Evolutionary conservation across 2,888 invertebrate species (phyloP), one percentile per base, ranked within the genome.

Genomic region (Xylota segnis): DNA sequence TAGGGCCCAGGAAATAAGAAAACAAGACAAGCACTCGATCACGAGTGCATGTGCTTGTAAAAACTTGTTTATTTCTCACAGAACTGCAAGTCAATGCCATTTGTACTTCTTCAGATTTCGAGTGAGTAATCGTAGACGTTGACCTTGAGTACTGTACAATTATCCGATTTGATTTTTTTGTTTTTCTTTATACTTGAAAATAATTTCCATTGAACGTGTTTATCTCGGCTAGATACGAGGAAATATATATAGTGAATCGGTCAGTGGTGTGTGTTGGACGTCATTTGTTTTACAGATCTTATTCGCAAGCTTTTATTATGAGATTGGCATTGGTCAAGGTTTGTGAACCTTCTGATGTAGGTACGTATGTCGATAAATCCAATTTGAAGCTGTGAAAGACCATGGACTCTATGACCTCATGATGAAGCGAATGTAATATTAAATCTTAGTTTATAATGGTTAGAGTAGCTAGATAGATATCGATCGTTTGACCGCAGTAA

Each of bases 11-110:
- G 40, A 40, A 68, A 68, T 10, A 29, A 32, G 29, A 32, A 14
- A 4, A 16, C 14, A n/a, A 32, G 47, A 9, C n/a, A 3, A 7
- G 14, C 6, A 23, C 9, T 7, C 9, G 23, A n/a, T 3, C 3
- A 23, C 23, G 1, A 14, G 34, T 45, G 40, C 56, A 45, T 16
- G 45, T 4, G 23, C 14, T 32, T 12, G 43, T 32, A 6, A 18
- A 58, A 58, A 70, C 70, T 45, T n/a, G 68, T 70, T 68, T 58
- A 18, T 56, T 56, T 45, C 56, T 32, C 40, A 56, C n/a, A 23
- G 12, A 68, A 23, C 10, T 43, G 54, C 32, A 59, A 16, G 23
- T 5, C 47, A 47, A 47, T 50, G 32, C 2, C 37, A 32, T 10
- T 43, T 12, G 6, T 18, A 34, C 7, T 58, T 70, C 18, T 32